Base-by-base conservation (phyloP, 2,113 vertebrate species). In the Phainopepla nitens region DNA sequence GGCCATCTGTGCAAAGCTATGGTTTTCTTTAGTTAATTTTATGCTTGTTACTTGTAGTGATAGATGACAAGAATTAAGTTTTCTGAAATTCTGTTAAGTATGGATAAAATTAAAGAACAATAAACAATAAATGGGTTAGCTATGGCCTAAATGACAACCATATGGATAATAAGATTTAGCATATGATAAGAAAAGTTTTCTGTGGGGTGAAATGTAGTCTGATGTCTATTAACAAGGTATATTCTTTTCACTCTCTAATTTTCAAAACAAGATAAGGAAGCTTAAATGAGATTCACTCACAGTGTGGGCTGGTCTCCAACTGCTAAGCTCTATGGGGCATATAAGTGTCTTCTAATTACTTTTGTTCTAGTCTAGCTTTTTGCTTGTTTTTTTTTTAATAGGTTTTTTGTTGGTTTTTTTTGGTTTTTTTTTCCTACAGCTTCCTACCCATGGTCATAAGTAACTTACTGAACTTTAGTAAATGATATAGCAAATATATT, bases 51-150 rank as follows among this genome's bases (percentile, higher is more conserved):
- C 54, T 65, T 80, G 42, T 39, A 86, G 85, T 94, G 92, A 97
- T 90, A 83, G 58, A 96, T 77, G 29, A 82, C 47, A 93, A 66
- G 42, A 91, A 85, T 90, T 61, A 87, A 54, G 16, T 93, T 95
- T 90, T 86, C 62, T 68, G 85, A 96, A 92, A 90, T 73, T 88
- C 24, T 66, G 28, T 91, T 94, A 88, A 81, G 71, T 88, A 90
- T 90, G 42, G 71, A 73, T 88, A 94, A 94, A 95, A 95, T 90
- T 86, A 95, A 94, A 93, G 88, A 93, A 93, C 85, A 94, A 96
- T 88, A 88, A 89, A 88, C 84, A 33, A 88, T 78, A 94, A 94
- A 91, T 77, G 25, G 28, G 18, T 28, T 86, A 93, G 62, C 82
- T 83, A 27, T 16, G 51, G 28, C 56, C 56, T 86, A 90, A 95